Evolutionary conservation across 2,888 invertebrate genomes (phyloP).

Genomic region (Unio pictorum): DNA sequence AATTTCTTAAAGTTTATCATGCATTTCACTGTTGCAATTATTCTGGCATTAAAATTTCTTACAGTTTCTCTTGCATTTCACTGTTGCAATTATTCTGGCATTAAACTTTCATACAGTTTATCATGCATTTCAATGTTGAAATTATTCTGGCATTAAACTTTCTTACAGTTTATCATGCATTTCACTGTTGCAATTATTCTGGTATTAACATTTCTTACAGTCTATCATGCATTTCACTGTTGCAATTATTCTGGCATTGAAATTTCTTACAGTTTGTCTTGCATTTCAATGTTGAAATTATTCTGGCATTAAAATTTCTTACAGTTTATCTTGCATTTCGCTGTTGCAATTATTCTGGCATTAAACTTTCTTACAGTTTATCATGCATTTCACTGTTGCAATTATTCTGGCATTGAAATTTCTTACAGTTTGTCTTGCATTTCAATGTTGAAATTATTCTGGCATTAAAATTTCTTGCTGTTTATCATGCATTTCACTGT

Average conservation of each 20-base stretch:
- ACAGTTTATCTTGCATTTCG: too few relatives aligned
- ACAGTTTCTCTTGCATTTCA: background rate
- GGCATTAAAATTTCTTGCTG: background rate
- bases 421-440: background rate
- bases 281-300: too few relatives aligned
- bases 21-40: background rate
- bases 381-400: background rate
- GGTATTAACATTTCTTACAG: background rate
- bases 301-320: too few relatives aligned
- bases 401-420: background rate
- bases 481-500: constrained; percentile 1
- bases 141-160: background rate
- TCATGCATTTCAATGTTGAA: background rate
- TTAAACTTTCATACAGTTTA: too few relatives aligned
- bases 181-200: background rate
- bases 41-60: background rate
- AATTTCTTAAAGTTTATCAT: background rate
- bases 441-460: background rate
- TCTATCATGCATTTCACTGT: background rate
- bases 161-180: background rate
- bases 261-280: background rate
- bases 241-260: background rate
- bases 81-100: background rate
- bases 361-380: background rate
- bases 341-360: too few relatives aligned